phyloP scores from a whole-genome alignment of 53 echinoderm and acorn worm genomes.

The Temnopleurus reevesii region DNA sequence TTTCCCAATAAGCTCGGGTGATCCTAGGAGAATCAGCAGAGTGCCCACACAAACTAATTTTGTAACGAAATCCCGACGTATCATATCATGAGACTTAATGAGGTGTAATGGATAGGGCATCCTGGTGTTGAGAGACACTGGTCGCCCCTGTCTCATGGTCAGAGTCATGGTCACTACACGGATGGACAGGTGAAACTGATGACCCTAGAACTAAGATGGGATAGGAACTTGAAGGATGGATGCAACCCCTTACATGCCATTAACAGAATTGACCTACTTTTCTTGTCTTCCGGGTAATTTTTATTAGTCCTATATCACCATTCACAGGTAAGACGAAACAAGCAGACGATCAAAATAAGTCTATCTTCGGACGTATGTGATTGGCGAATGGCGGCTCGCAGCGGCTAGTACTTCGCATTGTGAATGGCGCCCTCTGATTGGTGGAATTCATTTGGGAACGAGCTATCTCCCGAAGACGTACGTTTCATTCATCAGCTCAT shows the following conservation, averaged over 20 bases:
- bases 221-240: neutral
- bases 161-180: neutral
- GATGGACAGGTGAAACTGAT: conserved; percentile 23
- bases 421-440: neutral
- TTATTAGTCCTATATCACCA: neutral
- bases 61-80: conserved; percentile 54
- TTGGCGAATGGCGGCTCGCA: too few species aligned
- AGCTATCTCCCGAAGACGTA: conserved; percentile 16
- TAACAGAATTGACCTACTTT: conserved; percentile 21
- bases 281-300: neutral
- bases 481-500: conserved; percentile 42
- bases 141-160: conserved; percentile 22
- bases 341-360: neutral
- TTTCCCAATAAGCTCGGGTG: conserved; percentile 44
- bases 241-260: conserved; percentile 3
- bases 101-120: conserved; percentile 54
- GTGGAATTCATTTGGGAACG: neutral
- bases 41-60: conserved; percentile 46
- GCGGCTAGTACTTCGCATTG: neutral
- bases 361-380: neutral
- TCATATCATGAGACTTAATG: conserved; percentile 57
- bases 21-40: conserved; percentile 31
- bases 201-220: neutral
- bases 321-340: neutral
- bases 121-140: conserved; percentile 37